Conservation (phyloP, 92 coral and sea anemone genomes). For the Hydrozoanthus gracilis region DNA sequence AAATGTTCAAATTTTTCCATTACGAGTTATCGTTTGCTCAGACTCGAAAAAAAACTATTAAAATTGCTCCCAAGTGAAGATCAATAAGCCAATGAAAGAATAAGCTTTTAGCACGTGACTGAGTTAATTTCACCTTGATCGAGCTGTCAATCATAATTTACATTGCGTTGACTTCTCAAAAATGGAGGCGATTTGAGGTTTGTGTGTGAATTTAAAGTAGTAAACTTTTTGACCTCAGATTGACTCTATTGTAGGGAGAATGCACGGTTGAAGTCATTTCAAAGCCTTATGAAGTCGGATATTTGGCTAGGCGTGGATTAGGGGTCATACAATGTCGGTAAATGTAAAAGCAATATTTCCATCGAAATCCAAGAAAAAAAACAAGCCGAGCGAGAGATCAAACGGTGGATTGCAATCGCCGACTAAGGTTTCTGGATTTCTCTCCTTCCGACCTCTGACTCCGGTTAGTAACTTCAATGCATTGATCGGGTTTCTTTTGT, state of each 20-base stretch:
- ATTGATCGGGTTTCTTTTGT: conserved; percentile 1
- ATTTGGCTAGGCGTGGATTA: conserved; percentile 55
- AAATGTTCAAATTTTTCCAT: no score
- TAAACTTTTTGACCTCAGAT: conserved; percentile 67
- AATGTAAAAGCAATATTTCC: conserved; percentile 78
- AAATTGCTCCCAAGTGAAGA: conserved; percentile 2
- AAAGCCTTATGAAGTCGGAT: conserved; percentile 50
- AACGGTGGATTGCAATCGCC: conserved; percentile 44
- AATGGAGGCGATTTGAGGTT: conserved; percentile 60
- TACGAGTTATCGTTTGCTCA: no score
- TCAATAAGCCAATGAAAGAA: conserved; percentile 50
- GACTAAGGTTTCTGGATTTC: conserved; percentile 47
- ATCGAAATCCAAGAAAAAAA: conserved; percentile 80
- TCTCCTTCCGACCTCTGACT: conserved; percentile 74
- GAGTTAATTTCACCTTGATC: conserved; percentile 29
- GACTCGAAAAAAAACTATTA: not conserved
- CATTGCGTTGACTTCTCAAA: conserved; percentile 29
- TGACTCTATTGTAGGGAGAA: conserved; percentile 33
- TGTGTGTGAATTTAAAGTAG: conserved; percentile 42
- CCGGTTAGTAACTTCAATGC: conserved; percentile 77
- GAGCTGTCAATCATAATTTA: conserved; percentile 51
- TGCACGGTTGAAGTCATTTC: conserved; percentile 47
- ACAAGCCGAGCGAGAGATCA: conserved; percentile 49
- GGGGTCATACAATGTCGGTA: conserved; percentile 65
- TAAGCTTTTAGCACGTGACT: conserved; percentile 33